phyloP scores from a whole-genome alignment of 92 coral and sea anemone genomes.

The Epizoanthus scotinus region DNA sequence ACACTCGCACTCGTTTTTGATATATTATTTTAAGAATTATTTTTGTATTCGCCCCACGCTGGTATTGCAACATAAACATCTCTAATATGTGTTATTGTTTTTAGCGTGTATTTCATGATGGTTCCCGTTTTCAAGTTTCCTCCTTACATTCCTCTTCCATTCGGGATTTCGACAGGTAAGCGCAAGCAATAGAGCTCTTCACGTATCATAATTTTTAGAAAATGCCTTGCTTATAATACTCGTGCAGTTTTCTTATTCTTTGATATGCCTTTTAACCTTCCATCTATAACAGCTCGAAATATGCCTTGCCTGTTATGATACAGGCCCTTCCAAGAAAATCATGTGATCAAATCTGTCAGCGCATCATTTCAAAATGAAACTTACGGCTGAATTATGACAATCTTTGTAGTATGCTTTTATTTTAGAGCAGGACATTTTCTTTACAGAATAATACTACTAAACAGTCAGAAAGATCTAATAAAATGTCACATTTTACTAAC shows the following conservation, averaged over 20 bases:
- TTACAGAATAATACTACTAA: background rate
- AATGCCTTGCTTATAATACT: background rate
- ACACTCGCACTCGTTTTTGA: no score
- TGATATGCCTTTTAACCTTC: no score
- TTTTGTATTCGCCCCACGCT: no score
- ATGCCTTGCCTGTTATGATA: no score
- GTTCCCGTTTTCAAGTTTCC: constrained; percentile 15
- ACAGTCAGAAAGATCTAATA: background rate
- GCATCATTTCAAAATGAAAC: no score
- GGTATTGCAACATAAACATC: no score
- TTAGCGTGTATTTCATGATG: constrained; percentile 24
- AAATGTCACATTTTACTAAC: background rate
- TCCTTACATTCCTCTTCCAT: background rate
- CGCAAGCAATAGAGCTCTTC: background rate
- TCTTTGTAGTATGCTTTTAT: background rate
- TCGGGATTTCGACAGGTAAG: constrained; percentile 20
- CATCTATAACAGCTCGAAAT: no score
- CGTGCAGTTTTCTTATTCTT: background rate
- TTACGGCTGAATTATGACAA: no score
- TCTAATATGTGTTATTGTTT: background rate
- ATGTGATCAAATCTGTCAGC: no score
- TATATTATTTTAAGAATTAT: no score
- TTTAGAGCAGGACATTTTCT: background rate
- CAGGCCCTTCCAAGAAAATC: no score
- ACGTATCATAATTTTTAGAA: no score